Percentiles rank a stretch among this genome's conserved stretches.
Evolutionary conservation across 2,113 vertebrate genomes (phyloP).

Genomic region (Alouatta palliata): DNA sequence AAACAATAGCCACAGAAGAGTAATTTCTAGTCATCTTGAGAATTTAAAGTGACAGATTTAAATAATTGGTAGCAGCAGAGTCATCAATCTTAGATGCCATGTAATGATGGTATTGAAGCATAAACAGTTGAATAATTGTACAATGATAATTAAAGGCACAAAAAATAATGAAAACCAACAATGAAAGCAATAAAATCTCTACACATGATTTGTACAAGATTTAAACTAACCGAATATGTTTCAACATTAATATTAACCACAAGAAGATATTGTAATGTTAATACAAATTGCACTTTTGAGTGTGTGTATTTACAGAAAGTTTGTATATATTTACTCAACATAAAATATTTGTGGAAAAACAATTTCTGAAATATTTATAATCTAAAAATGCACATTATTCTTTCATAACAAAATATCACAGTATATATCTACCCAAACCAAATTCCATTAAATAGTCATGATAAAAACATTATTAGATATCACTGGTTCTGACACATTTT

Average conservation of each 20-base stretch:
- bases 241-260: neutral
- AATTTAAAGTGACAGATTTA: constrained; percentile 39
- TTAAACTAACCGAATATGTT: neutral
- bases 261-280: neutral
- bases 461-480: too few species aligned
- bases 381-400: too few species aligned
- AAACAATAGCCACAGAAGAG: constrained; percentile 31
- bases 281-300: neutral
- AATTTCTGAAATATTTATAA: too few species aligned
- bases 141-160: neutral
- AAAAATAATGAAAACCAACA: neutral
- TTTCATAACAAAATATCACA: too few species aligned
- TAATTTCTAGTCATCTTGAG: constrained; percentile 55
- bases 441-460: too few species aligned
- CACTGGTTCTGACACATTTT: too few species aligned
- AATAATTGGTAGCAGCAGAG: constrained; percentile 1
- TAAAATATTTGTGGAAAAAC: neutral
- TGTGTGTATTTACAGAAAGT: neutral
- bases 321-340: neutral
- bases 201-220: neutral
- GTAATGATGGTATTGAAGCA: neutral
- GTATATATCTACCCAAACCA: too few species aligned
- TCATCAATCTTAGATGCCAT: constrained; percentile 44
- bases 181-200: neutral
- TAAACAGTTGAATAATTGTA: constrained; percentile 10